Evolutionary conservation across 2,888 invertebrate species (phyloP), one percentile per base, ranked within the genome.

Genomic region (Polymixis lichenea): DNA sequence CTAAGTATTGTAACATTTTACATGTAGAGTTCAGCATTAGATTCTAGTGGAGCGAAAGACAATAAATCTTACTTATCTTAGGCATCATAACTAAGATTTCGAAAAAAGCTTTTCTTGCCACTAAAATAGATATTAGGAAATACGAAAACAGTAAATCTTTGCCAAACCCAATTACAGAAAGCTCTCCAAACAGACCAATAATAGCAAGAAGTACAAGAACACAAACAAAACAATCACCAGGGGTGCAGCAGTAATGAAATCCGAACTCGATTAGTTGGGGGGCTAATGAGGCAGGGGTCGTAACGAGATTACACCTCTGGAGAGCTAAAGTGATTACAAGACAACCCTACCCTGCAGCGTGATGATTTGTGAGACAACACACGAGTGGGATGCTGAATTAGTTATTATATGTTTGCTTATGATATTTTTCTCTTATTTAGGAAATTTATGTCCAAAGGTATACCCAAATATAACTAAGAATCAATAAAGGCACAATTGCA

Each of bases 251-350:
- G 86, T 93, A 94, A 95, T 95, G 94, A 94, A 93, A 94, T 93
- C 92, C 88, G 89, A 94, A 94, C 94, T 93, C 92, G 93, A 95
- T 95, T 94, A 94, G 89, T 83, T 74, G 79, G 89, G 90, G 89
- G 87, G 90, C 91, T 94, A 94, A 94, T 94, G 93, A 94, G 91
- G 87, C 91, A 87, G 86, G 92, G 91, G 89, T 87, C 80, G 78
- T 93, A 93, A 94, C 89, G 81, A 89, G 93, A 93, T 93, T 92
- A 93, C 88, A 82, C 86, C 84, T 76, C 77, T 38, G 69, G 83
- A 87, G 89, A 87, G 80, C 86, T 92, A 91, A 91, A 92, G 91
- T 93, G 94, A 94, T 94, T 94, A 94, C 92, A 89, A 85, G 87
- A 88, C 72, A 83, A 80, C 84, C 79, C 88, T 79, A 64, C 79